Evolutionary conservation across 2,888 invertebrate species (phyloP).

Genomic region (Amphipyra tragopoginis): DNA sequence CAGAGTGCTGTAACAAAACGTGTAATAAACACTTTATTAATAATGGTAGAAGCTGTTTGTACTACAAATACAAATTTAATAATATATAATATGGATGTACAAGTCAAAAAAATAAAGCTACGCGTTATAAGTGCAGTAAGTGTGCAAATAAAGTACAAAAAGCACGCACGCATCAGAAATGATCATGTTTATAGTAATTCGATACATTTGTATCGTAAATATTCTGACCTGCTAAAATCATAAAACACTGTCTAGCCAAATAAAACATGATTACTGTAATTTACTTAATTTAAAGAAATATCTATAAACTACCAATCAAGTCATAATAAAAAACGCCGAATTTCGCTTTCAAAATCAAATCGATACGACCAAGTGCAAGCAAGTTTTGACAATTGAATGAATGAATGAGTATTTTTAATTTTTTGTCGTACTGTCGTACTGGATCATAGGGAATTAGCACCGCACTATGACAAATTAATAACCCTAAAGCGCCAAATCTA

Average conservation of each 20-base stretch:
- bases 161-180: constrained; percentile 1
- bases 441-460: too few species aligned
- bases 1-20: constrained; percentile 68
- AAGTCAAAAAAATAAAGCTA: too few species aligned
- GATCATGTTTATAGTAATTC: constrained; percentile 1
- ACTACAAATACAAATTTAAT: not conserved
- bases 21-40: not conserved
- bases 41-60: not conserved
- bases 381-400: constrained; percentile 33
- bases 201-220: constrained; percentile 19
- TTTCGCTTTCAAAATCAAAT: constrained; percentile 39
- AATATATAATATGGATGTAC: too few species aligned
- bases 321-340: constrained; percentile 29
- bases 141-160: not conserved
- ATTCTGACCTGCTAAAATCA: constrained; percentile 64
- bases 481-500: too few species aligned
- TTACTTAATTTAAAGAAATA: constrained; percentile 9
- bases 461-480: too few species aligned
- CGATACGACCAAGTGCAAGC: constrained; percentile 31
- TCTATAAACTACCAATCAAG: constrained; percentile 9
- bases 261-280: constrained; percentile 63
- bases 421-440: too few species aligned
- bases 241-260: constrained; percentile 55
- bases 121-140: not conserved
- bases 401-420: too few species aligned